Evolutionary conservation across 1,140 invertebrate genomes (phyloP).

Genomic region (Colletes latitarsis): DNA sequence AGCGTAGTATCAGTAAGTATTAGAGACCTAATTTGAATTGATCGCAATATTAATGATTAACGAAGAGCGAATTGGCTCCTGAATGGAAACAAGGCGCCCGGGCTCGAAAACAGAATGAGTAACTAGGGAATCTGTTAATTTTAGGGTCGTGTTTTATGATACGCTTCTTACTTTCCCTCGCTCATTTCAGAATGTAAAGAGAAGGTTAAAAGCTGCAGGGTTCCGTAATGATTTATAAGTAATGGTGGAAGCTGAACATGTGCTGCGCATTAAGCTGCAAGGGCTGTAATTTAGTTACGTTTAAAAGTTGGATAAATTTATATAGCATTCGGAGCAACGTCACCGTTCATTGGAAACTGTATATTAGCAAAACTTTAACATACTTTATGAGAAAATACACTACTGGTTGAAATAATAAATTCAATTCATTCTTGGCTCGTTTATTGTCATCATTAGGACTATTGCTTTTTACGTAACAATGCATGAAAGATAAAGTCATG

Average conservation of each 20-base stretch:
- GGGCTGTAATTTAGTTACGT: slow-evolving; percentile 48
- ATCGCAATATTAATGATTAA: slow-evolving; percentile 61
- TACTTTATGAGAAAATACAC: no score
- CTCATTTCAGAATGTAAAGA: slow-evolving; percentile 53
- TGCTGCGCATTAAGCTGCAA: slow-evolving; percentile 58
- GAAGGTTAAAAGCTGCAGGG: slow-evolving; percentile 64
- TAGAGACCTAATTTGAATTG: no score
- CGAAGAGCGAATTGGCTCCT: slow-evolving; percentile 66
- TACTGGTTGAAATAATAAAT: no score
- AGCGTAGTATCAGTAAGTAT: no score
- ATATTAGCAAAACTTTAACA: no score
- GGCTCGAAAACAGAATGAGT: slow-evolving; percentile 70
- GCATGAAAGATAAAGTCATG: no score
- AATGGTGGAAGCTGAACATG: slow-evolving; percentile 59
- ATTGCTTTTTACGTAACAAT: no score
- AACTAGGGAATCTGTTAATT: slow-evolving; percentile 78
- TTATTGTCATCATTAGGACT: no score
- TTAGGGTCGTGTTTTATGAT: slow-evolving; percentile 75
- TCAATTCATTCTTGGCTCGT: no score
- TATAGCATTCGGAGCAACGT: background rate
- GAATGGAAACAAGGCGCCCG: slow-evolving; percentile 50
- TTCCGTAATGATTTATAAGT: slow-evolving; percentile 66
- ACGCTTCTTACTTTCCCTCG: slow-evolving; percentile 50
- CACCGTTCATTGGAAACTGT: no score
- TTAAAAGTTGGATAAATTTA: slow-evolving; percentile 38